Base-by-base conservation (phyloP, 2,113 vertebrate genomes). In the Oncorhynchus keta region DNA sequence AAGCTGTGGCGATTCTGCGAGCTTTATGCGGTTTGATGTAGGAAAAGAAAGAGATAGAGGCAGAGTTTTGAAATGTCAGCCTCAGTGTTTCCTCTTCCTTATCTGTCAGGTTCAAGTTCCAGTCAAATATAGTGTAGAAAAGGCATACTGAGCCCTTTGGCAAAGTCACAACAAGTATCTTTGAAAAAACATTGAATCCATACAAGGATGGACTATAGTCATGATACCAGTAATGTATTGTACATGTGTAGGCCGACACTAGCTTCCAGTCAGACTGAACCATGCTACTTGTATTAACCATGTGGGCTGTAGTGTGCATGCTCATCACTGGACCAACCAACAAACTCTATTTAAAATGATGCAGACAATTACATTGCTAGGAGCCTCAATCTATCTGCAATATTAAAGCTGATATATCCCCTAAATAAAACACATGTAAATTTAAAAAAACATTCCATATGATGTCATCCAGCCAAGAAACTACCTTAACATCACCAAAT, bases 21-120 rank as follows among this genome's bases (percentile, higher is more conserved):
- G 55, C 55, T 57, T 57, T 20, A 6, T 57, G 55, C 55, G 78
- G 75, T 68, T 77, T 35, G 35, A 45, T 16, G 39, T 71, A 20
- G 39, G n/a, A 18, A 71, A 71, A 28, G 3, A 26, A 55, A 14
- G 49, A 55, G 4, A 24, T 1, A 18, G 70, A 71, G 35, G 39
- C 26, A 4, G 35, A 22, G n/a, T 39, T 48, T 49, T 71, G 48
- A 71, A 55, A 55, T 71, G 70, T 71, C 70, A 72, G 49, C 3
- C 51, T 72, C 30, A 26, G 2, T 57, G 22, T 72, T 72, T 59
- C 59, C 55, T 26, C 55, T 48, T n/a, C 32, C 35, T 74, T 64
- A 64, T 62, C 16, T 18, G 72, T 22, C 26, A 39, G 32, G 57
- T 62, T 62, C 72, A 74, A 32, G 20, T 3, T 45, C 59, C 32